Base-by-base conservation (phyloP, 2,113 vertebrate species). In the Megaleporinus macrocephalus region DNA sequence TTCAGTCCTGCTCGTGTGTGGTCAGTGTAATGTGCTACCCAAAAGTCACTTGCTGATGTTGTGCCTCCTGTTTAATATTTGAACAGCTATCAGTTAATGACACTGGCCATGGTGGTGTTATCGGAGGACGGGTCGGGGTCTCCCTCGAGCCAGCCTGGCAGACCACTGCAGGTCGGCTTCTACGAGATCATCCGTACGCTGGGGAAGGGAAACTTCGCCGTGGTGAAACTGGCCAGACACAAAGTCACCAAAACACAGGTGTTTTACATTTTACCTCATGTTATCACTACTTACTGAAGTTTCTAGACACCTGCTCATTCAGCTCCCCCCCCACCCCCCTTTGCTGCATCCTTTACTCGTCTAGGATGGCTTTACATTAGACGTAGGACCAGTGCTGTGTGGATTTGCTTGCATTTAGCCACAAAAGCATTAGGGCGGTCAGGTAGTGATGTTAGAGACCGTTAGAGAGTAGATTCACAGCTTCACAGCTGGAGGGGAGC, bases 191-290 rank as follows among this genome's bases (percentile, higher is more conserved):
- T 95, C 87, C 93, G 93, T 89, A 96, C 95, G 36, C 88, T 96
- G 90, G 95, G 95, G 81, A 95, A 95, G 89, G 95, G 95, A 86
- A 95, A 94, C 91, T 95, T 95, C 91, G 95, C 95, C 2, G 95
- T 96, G 87, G 95, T 96, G 83, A 96, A 96, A 91, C 93, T 95
- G 91, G 95, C 93, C 73, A 89, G 95, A 83, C 95, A 96, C 87
- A 94, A 94, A 89, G 94, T 96, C 91, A 96, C 95, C 86, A 95
- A 95, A 89, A 96, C 93, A 80, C 95, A 96, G 95, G 95, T 94
- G 26, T 47, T 62, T 10, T 74, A 11, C 16, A 61, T 2, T 66
- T 30, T 27, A 20, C 9, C 22, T n/a, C n/a, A n/a, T n/a, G n/a
- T n/a, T 24, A 79, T 0, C 66, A 55, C 5, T 16, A 29, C 24